Conservation (phyloP, 2,797 vertebrate species). For the Cryptoblepharus egeriae region DNA sequence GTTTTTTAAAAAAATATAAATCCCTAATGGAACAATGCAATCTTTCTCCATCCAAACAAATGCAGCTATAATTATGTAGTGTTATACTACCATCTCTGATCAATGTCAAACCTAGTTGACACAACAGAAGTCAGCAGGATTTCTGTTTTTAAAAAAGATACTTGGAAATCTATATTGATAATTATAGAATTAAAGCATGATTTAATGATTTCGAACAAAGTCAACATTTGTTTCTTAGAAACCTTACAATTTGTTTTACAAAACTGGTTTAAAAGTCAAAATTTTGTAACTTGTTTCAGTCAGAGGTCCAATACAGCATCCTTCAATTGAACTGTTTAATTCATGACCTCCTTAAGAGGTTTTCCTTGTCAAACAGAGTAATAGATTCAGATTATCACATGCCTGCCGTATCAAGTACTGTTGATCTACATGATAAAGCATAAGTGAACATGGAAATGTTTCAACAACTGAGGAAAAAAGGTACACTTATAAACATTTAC, state of each 20-base stretch:
- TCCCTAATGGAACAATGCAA: constrained; percentile 8
- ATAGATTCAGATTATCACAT: constrained; percentile 40
- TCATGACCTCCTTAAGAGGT: constrained; percentile 21
- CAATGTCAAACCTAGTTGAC: constrained; percentile 2
- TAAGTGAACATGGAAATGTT: constrained; percentile 29
- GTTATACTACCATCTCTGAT: constrained; percentile 7
- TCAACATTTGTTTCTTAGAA: neutral
- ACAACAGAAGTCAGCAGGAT: constrained; percentile 20
- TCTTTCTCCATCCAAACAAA: constrained; percentile 7
- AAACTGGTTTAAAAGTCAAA: constrained; percentile 41
- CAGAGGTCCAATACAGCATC: constrained; percentile 47
- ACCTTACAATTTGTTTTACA: constrained; percentile 32
- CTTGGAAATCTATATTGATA: constrained; percentile 33
- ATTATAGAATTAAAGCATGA: constrained; percentile 21
- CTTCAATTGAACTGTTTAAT: constrained; percentile 44
- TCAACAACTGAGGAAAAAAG: constrained; percentile 41
- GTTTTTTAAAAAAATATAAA: constrained; percentile 3
- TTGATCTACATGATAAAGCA: constrained; percentile 40
- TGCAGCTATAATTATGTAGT: constrained; percentile 29
- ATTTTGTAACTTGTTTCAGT: constrained; percentile 45
- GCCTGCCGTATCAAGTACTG: constrained; percentile 50
- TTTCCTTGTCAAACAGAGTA: constrained; percentile 50
- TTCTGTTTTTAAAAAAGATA: constrained; percentile 13
- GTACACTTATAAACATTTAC: constrained; percentile 25
- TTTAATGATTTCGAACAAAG: constrained; percentile 24